Evolutionary conservation across 1,140 invertebrate species (phyloP), one percentile per base, ranked within the genome.

Genomic region (Scaptomyza hsui): DNA sequence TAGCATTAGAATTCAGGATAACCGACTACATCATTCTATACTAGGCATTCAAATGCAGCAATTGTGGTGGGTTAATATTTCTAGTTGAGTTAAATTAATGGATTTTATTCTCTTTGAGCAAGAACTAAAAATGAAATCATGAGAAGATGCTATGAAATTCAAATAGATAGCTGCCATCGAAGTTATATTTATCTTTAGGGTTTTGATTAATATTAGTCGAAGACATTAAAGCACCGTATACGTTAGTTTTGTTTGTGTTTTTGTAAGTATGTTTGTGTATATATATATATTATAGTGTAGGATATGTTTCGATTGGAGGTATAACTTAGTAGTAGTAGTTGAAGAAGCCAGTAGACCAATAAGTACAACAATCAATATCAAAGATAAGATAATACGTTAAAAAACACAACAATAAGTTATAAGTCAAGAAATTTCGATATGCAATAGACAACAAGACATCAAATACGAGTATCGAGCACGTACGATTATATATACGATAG

Each of bases 21-120:
- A 73, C 68, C 67, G 70, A 70, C 77, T 81, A 88, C 62, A 32
- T 78, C 70, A 86, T 88, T 86, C 78, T 81, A 81, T 78, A 59
- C 67, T 78, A 75, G 71, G 74, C 81, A 88, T 81, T 74, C 65
- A 78, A 81, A 88, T 86, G 78, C 78, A 86, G 73, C 77, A 81
- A 71, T 78, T 77, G 86, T 77, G 82, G 71, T 86, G 82, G 75
- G 75, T 88, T 76, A 75, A 88, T 82, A 81, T 88, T 88, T 75
- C 63, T 82, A 83, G 71, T 67, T 59, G 57, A 45, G 41, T 56
- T 71, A 48, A 29, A 45, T 29, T 45, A 9, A 16, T 19, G 18
- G 19, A 52, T 59, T 44, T 56, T 52, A n/a, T n/a, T n/a, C n/a
- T 52, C 16, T 9, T 47, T 15, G 32, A 9, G 63, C 45, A 42